phyloP scores from a whole-genome alignment of 2,888 invertebrate genomes.

The Osedax fenrisi region DNA sequence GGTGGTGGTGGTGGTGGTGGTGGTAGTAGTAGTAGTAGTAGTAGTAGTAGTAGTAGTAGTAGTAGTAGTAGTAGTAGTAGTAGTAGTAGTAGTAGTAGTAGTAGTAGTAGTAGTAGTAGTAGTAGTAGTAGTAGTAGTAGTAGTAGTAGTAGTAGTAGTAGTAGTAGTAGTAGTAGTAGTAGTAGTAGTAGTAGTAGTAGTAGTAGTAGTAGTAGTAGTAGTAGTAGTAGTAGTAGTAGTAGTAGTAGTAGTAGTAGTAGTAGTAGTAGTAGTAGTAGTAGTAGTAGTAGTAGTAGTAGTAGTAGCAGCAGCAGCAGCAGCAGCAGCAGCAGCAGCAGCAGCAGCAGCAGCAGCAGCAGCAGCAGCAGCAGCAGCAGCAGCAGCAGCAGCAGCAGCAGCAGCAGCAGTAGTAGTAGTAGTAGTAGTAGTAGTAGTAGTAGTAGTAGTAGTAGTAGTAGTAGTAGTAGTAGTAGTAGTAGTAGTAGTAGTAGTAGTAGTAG shows the following conservation, averaged over 20 bases:
- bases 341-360: not conserved
- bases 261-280: slow-evolving; percentile 15
- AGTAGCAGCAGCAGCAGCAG: not conserved
- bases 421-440: not conserved
- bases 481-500: slow-evolving; percentile 15
- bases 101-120: slow-evolving; percentile 31
- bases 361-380: too few relatives aligned
- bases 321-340: not conserved
- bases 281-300: slow-evolving; percentile 18
- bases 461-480: slow-evolving; percentile 13
- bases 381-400: not conserved
- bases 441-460: not conserved
- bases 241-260: slow-evolving; percentile 14
- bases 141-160: too few relatives aligned
- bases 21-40: slow-evolving; percentile 29
- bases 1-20: slow-evolving; percentile 32
- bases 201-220: slow-evolving; percentile 30
- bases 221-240: slow-evolving; percentile 20
- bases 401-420: not conserved
- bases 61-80: slow-evolving; percentile 28
- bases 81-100: slow-evolving; percentile 30
- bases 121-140: slow-evolving; percentile 22
- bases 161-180: too few relatives aligned
- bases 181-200: too few relatives aligned
- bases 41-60: slow-evolving; percentile 29